Base-by-base conservation (phyloP, 2,113 vertebrate genomes). In the Aphyosemion australe region DNA sequence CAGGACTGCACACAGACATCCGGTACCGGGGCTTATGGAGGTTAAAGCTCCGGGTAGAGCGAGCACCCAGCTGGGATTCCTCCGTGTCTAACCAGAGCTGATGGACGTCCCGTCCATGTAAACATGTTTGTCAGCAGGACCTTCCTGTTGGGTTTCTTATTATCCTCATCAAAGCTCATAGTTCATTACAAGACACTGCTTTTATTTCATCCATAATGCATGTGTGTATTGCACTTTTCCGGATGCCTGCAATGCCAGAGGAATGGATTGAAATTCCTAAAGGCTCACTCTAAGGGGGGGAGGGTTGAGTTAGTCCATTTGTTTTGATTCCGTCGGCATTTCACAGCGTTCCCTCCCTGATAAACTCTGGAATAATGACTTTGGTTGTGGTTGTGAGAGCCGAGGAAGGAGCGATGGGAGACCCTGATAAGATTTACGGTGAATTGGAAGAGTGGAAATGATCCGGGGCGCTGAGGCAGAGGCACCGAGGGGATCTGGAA, bases 121-220 rank as follows among this genome's bases (percentile, higher is more conserved):
- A 42, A 42, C 11, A 4, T 42, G 18, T 71, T 60, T 80, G 73
- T 87, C 69, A 64, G 59, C 54, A 74, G 77, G 61, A 26, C 2
- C 2, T 2, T 74, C 76, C 59, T 47, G 50, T 16, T 62, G 48
- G 65, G 75, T 60, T 65, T 51, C 69, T 80, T 84, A 80, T 84
- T 88, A 84, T 89, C 83, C 80, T 88, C 90, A 91, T 93, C 83
- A 92, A 91, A 90, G 82, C 80, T 86, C 61, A 62, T 80, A 77
- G 78, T 88, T 88, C 80, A 83, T 88, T 88, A 87, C 74, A 80
- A 86, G 78, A 84, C 72, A 61, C 73, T 86, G 80, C 72, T 83
- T 87, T 86, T 85, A 77, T 83, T 88, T 89, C 84, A 91, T 93
- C 74, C 82, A 91, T 91, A 84, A 91, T 91, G 62, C 48, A 91